Evolutionary conservation across 2,113 vertebrate species (phyloP).

Genomic region (Hemibagrus wyckioides): DNA sequence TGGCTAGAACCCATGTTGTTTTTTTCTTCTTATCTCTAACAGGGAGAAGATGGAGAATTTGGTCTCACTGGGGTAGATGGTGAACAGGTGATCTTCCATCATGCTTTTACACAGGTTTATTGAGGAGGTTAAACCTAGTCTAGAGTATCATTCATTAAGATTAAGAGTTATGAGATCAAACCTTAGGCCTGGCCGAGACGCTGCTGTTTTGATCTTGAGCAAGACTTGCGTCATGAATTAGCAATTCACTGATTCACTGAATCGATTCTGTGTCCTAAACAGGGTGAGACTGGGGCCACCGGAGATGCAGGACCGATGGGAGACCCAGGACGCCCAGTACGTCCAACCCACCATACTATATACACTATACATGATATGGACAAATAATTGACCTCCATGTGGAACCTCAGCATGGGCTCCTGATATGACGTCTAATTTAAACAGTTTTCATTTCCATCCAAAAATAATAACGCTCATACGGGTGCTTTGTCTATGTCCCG

Average conservation of each 20-base stretch:
- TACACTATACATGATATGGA: neutral
- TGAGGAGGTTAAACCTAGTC: neutral
- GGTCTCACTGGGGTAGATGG: no score
- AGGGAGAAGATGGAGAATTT: slow-evolving; percentile 49
- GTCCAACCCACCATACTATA: neutral
- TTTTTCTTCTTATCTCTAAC: slow-evolving; percentile 17
- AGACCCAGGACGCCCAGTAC: slow-evolving; percentile 46
- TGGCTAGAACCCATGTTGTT: neutral
- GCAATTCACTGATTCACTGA: neutral
- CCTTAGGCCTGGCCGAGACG: neutral
- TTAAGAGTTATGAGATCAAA: neutral
- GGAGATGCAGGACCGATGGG: slow-evolving; percentile 44
- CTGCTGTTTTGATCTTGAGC: neutral
- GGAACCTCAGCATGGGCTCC: neutral
- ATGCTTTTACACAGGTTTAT: neutral
- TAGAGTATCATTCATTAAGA: no score
- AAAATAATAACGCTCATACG: neutral
- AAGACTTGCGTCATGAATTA: neutral
- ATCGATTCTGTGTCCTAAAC: slow-evolving; percentile 2
- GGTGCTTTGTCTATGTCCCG: neutral
- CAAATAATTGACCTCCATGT: neutral
- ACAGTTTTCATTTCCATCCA: neutral
- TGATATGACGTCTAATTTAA: neutral
- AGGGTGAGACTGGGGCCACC: slow-evolving; percentile 24
- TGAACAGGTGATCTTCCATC: no score